These are phyloP conservation scores for Rhagium mordax DNA, from an alignment of 2,888 invertebrate species.

Conservation along the genomic window DNA sequence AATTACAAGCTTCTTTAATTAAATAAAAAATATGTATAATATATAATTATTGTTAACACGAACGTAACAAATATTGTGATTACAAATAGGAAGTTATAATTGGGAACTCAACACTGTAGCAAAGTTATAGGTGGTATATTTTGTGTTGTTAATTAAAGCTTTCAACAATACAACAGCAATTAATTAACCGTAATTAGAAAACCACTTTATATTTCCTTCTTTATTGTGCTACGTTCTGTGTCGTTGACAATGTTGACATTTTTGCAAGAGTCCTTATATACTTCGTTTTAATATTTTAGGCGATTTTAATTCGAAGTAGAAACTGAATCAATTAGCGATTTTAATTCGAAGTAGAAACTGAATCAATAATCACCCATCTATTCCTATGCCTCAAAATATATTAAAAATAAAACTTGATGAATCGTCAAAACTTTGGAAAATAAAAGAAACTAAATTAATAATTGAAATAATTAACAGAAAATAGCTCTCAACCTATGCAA, in stretches of 20 bases:
- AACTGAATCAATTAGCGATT: neutral
- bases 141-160: neutral
- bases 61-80: slow-evolving; percentile 2
- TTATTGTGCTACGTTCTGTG: neutral
- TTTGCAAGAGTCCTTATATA: neutral
- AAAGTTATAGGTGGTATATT: neutral
- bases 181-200: slow-evolving; percentile 2
- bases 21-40: neutral
- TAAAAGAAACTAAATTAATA: too few relatives aligned
- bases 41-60: slow-evolving; percentile 1
- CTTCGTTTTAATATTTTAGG: neutral
- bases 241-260: neutral
- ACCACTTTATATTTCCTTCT: neutral
- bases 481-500: too few relatives aligned
- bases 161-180: slow-evolving; percentile 14
- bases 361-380: too few relatives aligned
- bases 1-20: slow-evolving; percentile 1
- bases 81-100: slow-evolving; percentile 2
- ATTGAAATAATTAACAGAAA: too few relatives aligned
- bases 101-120: neutral
- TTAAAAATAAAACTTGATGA: too few relatives aligned
- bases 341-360: neutral
- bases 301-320: neutral
- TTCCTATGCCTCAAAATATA: too few relatives aligned
- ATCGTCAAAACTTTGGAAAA: too few relatives aligned